Base-by-base conservation (phyloP, 2,113 vertebrate species). In the Sterrhoptilus dennistouni region DNA sequence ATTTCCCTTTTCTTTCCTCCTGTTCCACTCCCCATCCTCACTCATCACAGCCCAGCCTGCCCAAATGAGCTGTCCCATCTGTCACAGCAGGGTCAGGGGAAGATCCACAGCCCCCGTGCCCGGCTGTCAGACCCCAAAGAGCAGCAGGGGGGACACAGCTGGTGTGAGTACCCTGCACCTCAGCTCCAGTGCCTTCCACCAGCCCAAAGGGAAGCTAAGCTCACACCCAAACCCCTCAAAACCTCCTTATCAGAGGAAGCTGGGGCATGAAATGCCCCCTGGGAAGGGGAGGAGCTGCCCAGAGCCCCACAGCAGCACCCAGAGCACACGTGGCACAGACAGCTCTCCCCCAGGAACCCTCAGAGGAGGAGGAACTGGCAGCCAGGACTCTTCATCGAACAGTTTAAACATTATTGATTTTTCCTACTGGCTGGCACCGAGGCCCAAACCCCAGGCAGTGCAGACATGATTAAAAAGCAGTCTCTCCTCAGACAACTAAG, bases 341-440 rank as follows among this genome's bases (percentile, higher is more conserved):
- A 2, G 9, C 17, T 72, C 59, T n/a, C 61, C 84, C 35, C 40
- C 65, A 21, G 35, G 42, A 65, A 59, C 78, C 8, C 1, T 24
- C 50, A 63, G 40, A 47, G 63, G 14, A 70, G 14, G 53, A 95
- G 53, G 87, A 79, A 12, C 80, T 52, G 57, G 72, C 91, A 89
- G 92, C 79, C 80, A 49, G 54, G 0, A 4, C 70, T 86, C 87
- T 75, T 82, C 97, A 95, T 85, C 86, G 83, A 96, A 60, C 96
- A 87, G 94, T 93, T 94, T 90, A 96, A 93, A 88, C 57, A 42
- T 79, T 90, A 96, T 95, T 81, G 90, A 72, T 96, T 96, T 96
- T 74, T 95, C 74, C 81, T 63, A 38, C 81, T 90, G 87, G 57
- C 68, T 90, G 80, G 90, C 95, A 96, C 89, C 24, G 6, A 88